phyloP scores from a whole-genome alignment of 2,797 vertebrate species.

The Pseudochirops corinnae region DNA sequence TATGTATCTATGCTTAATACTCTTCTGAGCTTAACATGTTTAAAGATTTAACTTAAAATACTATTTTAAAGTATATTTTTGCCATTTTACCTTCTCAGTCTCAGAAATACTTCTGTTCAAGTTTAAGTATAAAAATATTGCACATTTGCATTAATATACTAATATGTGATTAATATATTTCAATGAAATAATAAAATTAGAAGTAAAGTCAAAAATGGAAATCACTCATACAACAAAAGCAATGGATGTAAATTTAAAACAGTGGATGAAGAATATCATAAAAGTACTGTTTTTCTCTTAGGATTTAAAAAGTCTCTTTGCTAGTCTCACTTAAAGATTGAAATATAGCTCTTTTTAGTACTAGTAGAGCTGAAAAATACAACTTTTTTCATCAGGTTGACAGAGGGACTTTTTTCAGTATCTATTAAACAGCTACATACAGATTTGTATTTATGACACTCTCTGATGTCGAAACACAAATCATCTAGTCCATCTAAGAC shows the following conservation, averaged over 20 bases:
- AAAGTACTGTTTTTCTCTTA: conserved; percentile 37
- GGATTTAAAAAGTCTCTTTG: conserved; percentile 53
- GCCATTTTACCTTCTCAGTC: neutral
- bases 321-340: conserved; percentile 25
- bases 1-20: neutral
- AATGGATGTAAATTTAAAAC: conserved; percentile 56
- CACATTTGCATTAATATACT: conserved; percentile 21
- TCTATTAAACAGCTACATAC: conserved; percentile 61
- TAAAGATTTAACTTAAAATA: neutral
- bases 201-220: conserved; percentile 43
- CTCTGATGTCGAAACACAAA: conserved; percentile 69
- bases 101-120: conserved; percentile 18
- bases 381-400: conserved; percentile 50
- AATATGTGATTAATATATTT: conserved; percentile 21
- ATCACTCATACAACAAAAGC: conserved; percentile 43
- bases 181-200: conserved; percentile 33
- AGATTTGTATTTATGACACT: conserved; percentile 66
- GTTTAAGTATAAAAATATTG: conserved; percentile 2
- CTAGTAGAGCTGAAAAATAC: conserved; percentile 65
- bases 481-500: conserved; percentile 45
- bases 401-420: conserved; percentile 47
- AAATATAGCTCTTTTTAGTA: conserved; percentile 58
- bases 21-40: neutral
- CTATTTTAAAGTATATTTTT: neutral
- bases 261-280: conserved; percentile 15